These are phyloP conservation scores for Brachynemurus nebulosus DNA, from an alignment of 2,888 invertebrate genomes.

Conservation along the genomic window DNA sequence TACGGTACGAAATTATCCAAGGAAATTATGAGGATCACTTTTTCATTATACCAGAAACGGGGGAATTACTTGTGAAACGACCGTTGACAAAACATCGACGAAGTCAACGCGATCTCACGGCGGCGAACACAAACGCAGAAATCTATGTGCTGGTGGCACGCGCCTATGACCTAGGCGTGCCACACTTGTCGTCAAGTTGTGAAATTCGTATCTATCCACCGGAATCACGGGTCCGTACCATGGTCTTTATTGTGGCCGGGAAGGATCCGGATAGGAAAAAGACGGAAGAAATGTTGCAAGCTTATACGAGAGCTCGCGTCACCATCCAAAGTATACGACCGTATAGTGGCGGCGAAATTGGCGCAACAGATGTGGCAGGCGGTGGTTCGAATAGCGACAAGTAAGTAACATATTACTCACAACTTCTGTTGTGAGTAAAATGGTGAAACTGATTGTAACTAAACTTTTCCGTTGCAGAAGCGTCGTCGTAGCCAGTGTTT, in stretches of 20 bases:
- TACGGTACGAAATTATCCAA: conserved; percentile 69
- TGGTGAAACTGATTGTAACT: neutral
- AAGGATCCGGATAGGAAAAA: conserved; percentile 56
- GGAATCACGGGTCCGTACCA: conserved; percentile 58
- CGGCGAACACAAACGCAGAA: conserved; percentile 16
- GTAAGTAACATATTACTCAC: conserved; percentile 27
- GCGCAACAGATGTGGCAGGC: conserved; percentile 38
- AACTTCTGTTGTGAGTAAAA: conserved; percentile 3
- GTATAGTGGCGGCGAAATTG: conserved; percentile 42
- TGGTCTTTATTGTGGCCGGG: conserved; percentile 72
- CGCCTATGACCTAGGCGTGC: conserved; percentile 76
- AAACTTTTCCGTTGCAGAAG: conserved; percentile 34
- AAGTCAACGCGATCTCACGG: neutral
- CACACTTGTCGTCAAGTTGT: conserved; percentile 57
- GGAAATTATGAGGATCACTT: conserved; percentile 66
- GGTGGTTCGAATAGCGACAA: conserved; percentile 41
- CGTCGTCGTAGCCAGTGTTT: conserved; percentile 56
- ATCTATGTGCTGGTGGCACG: conserved; percentile 55
- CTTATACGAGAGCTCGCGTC: conserved; percentile 67
- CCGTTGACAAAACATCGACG: conserved; percentile 25
- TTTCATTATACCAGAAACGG: conserved; percentile 59
- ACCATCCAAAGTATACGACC: conserved; percentile 61
- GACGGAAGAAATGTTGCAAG: conserved; percentile 59
- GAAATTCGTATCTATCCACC: conserved; percentile 65
- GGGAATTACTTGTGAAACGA: conserved; percentile 51